Base-by-base conservation (phyloP, 2,113 vertebrate genomes). In the Epinephelus fuscoguttatus region DNA sequence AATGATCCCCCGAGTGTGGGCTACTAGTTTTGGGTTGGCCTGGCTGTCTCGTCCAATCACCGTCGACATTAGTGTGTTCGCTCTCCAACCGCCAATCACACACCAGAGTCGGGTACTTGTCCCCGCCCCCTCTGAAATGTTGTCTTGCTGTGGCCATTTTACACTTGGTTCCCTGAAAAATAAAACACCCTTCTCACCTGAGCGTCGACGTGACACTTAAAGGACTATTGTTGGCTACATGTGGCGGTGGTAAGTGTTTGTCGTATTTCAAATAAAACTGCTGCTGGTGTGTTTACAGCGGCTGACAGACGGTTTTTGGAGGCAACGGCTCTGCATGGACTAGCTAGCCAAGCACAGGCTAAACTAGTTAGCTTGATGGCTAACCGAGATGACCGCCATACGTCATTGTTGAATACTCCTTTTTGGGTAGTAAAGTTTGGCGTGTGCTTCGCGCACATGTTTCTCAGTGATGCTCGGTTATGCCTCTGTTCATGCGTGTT, bases 121-220 rank as follows among this genome's bases (percentile, higher is more conserved):
- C 17, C 66, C 88, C 87, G 14, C 93, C 94, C 74, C 50, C n/a
- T 74, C 13, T 37, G 61, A 63, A 73, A 81, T 78, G 80, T 84
- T 74, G 25, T 66, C 75, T 78, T 6, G 42, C 84, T 92, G 94
- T 92, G 91, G 94, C 94, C 94, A 95, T 95, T 95, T 95, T 95
- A 87, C 86, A 74, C 87, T 80, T 74, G 55, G 17, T 75, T 59
- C 42, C 9, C 15, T 50, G 47, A 74, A 70, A 94, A 79, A 74
- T 55, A 75, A 75, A 79, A 63, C 53, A 49, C 27, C 4, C 7
- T 82, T 55, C 7, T 73, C 50, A 37, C 57, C 25, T 52, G 70
- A 7, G 6, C 33, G 61, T 42, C 52, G 66, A 5, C 69, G 52
- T 87, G 67, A 62, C 52, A 53, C 69, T 72, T 56, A 18, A 50